Conservation (phyloP, 2,888 invertebrate species). For the Automeris io region DNA sequence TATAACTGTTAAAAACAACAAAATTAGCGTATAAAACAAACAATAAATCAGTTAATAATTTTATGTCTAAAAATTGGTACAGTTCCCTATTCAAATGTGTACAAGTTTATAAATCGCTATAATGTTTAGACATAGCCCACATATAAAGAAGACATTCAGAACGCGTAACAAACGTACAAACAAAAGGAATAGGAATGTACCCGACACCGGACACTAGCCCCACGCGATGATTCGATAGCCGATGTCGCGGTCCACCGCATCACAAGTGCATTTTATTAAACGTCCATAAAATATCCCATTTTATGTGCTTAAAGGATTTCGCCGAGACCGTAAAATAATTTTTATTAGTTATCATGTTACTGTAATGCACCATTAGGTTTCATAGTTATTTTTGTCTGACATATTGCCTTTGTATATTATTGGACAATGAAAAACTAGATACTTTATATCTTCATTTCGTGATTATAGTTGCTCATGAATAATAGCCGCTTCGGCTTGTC, state of each 20-base stretch:
- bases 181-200: constrained; percentile 38
- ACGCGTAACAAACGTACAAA: constrained; percentile 35
- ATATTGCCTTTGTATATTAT: too few relatives aligned
- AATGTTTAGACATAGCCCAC: constrained; percentile 14
- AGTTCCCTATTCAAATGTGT: too few relatives aligned
- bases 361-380: constrained; percentile 4
- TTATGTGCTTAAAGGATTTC: constrained; percentile 10
- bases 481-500: too few relatives aligned
- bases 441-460: too few relatives aligned
- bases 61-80: too few relatives aligned
- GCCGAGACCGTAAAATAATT: constrained; percentile 10
- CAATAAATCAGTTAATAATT: too few relatives aligned
- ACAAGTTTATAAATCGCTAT: constrained; percentile 5
- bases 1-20: too few relatives aligned
- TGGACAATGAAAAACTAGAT: too few relatives aligned
- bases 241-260: constrained; percentile 21
- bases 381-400: too few relatives aligned
- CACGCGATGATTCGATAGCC: constrained; percentile 40
- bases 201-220: constrained; percentile 46
- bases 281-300: constrained; percentile 8
- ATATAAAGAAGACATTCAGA: constrained; percentile 18
- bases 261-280: constrained; percentile 21
- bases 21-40: too few relatives aligned
- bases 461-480: too few relatives aligned
- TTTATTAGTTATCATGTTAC: constrained; percentile 18